Base-by-base conservation (phyloP, 2,888 invertebrate genomes). In the Microctonus brassicae region DNA sequence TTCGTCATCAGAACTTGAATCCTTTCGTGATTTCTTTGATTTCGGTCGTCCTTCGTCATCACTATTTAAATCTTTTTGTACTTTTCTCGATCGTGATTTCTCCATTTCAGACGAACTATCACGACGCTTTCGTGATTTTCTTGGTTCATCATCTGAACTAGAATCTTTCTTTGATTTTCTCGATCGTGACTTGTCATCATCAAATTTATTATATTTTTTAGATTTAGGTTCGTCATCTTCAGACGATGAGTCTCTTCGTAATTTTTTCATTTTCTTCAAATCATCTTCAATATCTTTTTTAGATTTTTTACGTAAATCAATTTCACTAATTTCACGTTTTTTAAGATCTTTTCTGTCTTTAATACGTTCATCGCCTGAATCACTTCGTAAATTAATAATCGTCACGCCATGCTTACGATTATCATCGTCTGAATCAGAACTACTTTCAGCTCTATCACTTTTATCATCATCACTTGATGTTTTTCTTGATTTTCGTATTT, bases 1-100 rank as follows among this genome's bases (percentile, higher is more conserved):
- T 29, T 92, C 92, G 0, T 91, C 92, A 13, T 92, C 93, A 0
- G 92, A 91, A 69, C 91, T 89, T 69, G 91, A 91, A 72, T 89
- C 89, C 53, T 88, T 90, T 88, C 81, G 85, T 1, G 82, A 82
- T 77, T 82, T 87, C 63, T 86, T 87, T 1, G 77, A 26, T 36
- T 84, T 83, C 2, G 83, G 65, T 60, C 84, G 82, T 10, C 75
- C 75, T 39, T 87, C 87, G 17, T 87, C 87, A 13, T 87, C 87
- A 61, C 85, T 76, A 17, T 82, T 84, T 1, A 86, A 85, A 58
- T 86, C 86, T 61, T 86, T 87, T 24, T 83, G 81, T 0, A 83
- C 77, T 66, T 84, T 91, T 89, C 85, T 90, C 85, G 79, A 90
- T 90, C 75, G 89, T 13, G 89, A 88, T 63, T 89, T 89, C 7